Percentiles rank a stretch among this genome's conserved stretches.
phyloP scores from a whole-genome alignment of 2,888 invertebrate species.

The Synanthedon andrenaeformis region DNA sequence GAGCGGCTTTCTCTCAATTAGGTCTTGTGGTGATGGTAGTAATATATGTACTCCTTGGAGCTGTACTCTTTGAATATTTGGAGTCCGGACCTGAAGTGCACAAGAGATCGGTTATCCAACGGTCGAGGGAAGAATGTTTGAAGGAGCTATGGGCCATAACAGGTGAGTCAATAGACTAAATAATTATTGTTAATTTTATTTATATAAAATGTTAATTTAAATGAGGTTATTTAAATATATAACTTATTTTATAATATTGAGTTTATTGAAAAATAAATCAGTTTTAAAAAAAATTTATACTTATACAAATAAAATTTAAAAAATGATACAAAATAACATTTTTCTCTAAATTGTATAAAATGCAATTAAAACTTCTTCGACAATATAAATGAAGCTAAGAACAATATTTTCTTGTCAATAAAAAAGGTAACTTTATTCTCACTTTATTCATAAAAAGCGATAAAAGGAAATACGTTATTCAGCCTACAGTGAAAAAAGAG shows the following conservation, averaged over 20 bases:
- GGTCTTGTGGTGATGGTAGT: slow-evolving; percentile 80
- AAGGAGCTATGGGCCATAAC: slow-evolving; percentile 84
- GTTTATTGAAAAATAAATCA: too few relatives aligned
- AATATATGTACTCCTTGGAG: slow-evolving; percentile 80
- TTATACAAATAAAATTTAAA: too few relatives aligned
- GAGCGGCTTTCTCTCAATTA: slow-evolving; percentile 75
- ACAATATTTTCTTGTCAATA: too few relatives aligned
- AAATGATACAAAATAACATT: too few relatives aligned
- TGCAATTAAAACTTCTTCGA: neutral
- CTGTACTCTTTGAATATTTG: slow-evolving; percentile 79
- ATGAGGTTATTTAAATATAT: too few relatives aligned
- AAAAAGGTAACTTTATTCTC: too few relatives aligned
- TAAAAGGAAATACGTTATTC: slow-evolving; percentile 11
- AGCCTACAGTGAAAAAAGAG: slow-evolving; percentile 4
- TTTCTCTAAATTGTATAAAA: neutral
- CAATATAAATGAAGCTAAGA: too few relatives aligned
- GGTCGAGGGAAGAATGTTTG: slow-evolving; percentile 76
- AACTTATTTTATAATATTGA: too few relatives aligned
- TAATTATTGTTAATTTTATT: neutral
- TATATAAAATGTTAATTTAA: neutral
- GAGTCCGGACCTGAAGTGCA: slow-evolving; percentile 78
- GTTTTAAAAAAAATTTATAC: too few relatives aligned
- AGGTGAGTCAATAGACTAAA: slow-evolving; percentile 61
- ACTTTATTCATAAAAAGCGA: slow-evolving; percentile 1
- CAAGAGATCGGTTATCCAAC: slow-evolving; percentile 73